Conservation (phyloP, 2,888 invertebrate species). For the Eilema depressum region DNA sequence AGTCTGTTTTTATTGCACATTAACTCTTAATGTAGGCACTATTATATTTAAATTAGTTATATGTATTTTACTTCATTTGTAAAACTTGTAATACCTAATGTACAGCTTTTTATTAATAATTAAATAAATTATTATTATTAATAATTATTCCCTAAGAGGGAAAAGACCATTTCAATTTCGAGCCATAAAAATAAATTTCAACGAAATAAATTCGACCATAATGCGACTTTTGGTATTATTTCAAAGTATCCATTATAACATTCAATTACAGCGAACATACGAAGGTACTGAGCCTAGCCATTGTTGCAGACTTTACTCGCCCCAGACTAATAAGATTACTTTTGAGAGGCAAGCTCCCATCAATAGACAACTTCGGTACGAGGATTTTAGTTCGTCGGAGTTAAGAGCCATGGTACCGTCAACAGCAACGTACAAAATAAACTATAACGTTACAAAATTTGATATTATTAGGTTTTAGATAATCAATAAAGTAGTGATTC, state of each 20-base stretch:
- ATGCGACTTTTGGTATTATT: neutral
- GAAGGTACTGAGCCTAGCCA: neutral
- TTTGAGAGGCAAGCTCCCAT: slow-evolving; percentile 26
- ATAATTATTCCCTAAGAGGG: no score
- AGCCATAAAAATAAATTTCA: neutral
- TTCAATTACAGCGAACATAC: slow-evolving; percentile 9
- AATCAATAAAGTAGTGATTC: neutral
- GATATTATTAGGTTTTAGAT: neutral
- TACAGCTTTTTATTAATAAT: no score
- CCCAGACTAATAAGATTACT: slow-evolving; percentile 39
- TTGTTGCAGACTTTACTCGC: slow-evolving; percentile 12
- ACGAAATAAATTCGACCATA: neutral
- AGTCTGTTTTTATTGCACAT: no score
- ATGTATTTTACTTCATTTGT: no score
- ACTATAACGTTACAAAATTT: neutral
- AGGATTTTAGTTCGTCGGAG: neutral
- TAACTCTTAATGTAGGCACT: no score
- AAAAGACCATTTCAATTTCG: neutral
- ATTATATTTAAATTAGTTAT: no score
- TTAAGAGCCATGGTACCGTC: neutral
- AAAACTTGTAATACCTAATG: no score
- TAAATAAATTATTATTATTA: no score
- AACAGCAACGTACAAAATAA: neutral
- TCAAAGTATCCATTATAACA: slow-evolving; percentile 1
- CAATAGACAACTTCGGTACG: slow-evolving; percentile 19